Percentiles rank a stretch among this genome's conserved stretches.
Conservation (phyloP, 2,888 invertebrate genomes). For the Andrena camellia region DNA sequence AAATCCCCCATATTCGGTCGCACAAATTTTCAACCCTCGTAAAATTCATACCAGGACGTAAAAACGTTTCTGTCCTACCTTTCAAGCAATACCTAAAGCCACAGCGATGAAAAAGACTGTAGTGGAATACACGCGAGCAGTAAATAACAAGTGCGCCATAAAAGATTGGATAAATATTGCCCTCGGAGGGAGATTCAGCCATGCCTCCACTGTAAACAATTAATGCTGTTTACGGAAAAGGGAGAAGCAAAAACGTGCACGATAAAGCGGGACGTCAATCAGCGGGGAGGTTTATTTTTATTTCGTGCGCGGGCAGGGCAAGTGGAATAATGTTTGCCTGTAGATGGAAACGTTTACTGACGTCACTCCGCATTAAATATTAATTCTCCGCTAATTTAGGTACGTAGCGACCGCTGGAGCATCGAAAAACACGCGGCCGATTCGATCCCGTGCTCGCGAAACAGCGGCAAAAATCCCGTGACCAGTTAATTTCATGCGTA, state of each 20-base stretch:
- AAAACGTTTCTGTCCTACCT: too few species aligned
- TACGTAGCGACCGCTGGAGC: neutral
- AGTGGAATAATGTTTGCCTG: neutral
- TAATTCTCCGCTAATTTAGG: constrained; percentile 41
- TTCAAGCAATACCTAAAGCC: neutral
- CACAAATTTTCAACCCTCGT: too few species aligned
- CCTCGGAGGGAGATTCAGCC: neutral
- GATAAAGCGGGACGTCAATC: neutral
- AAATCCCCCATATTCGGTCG: too few species aligned
- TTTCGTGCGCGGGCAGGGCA: neutral
- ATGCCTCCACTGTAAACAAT: neutral
- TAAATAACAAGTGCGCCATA: neutral
- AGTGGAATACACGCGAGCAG: neutral
- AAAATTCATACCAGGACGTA: too few species aligned
- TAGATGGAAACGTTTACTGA: neutral
- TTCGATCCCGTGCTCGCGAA: constrained; percentile 6
- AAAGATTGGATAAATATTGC: neutral
- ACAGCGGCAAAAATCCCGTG: constrained; percentile 29
- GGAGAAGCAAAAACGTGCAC: neutral
- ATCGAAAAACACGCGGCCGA: neutral
- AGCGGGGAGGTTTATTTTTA: neutral
- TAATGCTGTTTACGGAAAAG: neutral
- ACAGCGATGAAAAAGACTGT: neutral
- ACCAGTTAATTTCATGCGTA: constrained; percentile 8
- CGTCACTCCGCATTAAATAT: constrained; percentile 36